Conservation (phyloP, 2,797 vertebrate genomes). For the Silurus lanzhouensis region DNA sequence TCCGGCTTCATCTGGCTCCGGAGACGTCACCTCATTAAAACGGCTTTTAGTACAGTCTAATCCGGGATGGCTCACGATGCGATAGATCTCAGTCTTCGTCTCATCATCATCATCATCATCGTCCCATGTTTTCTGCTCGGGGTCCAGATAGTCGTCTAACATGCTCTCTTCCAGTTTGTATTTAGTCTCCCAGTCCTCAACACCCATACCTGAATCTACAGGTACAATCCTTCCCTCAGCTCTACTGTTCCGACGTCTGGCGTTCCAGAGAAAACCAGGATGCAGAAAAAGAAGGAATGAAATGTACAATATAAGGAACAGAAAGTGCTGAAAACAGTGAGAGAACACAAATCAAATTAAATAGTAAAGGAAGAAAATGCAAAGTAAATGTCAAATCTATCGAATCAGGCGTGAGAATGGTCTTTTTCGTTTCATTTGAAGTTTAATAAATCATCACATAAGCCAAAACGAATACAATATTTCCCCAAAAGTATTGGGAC, state of each 20-base stretch:
- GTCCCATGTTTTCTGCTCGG: conserved; percentile 81
- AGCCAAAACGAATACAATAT: too few species aligned
- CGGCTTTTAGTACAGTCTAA: conserved; percentile 65
- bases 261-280: background rate
- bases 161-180: conserved; percentile 80
- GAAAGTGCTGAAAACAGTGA: conserved; percentile 22
- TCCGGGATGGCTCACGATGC: conserved; percentile 62
- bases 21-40: conserved; percentile 68
- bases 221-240: conserved; percentile 82
- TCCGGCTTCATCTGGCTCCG: conserved; percentile 70
- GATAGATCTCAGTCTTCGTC: conserved; percentile 74
- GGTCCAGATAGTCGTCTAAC: conserved; percentile 85
- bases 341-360: conserved; percentile 17
- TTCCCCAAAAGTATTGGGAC: too few species aligned
- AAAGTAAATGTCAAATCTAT: conserved; percentile 7
- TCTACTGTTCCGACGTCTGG: conserved; percentile 64
- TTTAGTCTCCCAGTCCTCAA: conserved; percentile 83
- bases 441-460: too few species aligned
- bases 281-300: conserved; percentile 36
- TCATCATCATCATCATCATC: conserved; percentile 67
- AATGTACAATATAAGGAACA: conserved; percentile 9
- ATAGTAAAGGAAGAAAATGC: background rate
- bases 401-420: background rate
- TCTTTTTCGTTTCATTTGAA: too few species aligned
- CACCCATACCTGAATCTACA: conserved; percentile 83